Percentiles rank a stretch among this genome's conserved stretches.
Evolutionary conservation across 2,113 vertebrate genomes (phyloP).

Genomic region (Cephalopterus ornatus): DNA sequence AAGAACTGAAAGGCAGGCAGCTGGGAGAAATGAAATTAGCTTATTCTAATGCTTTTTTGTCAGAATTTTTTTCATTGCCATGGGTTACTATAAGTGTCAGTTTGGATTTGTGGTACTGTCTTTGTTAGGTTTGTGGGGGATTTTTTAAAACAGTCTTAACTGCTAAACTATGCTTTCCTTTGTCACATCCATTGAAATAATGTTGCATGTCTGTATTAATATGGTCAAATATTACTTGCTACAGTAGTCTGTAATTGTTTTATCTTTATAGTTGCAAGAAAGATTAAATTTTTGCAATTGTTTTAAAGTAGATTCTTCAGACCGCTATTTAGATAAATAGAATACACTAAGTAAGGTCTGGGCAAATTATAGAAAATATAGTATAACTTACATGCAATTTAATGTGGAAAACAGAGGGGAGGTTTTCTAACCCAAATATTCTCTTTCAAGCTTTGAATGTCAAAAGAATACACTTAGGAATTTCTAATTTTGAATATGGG

Average conservation of each 20-base stretch:
- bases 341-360: background rate
- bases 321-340: conserved; percentile 36
- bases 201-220: conserved; percentile 5
- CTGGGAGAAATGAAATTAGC: conserved; percentile 78
- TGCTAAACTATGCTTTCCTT: conserved; percentile 28
- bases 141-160: conserved; percentile 47
- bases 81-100: conserved; percentile 66
- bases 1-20: conserved; percentile 76
- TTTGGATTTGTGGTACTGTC: conserved; percentile 68
- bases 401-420: conserved; percentile 22
- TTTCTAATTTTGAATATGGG: conserved; percentile 66
- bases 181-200: conserved; percentile 36
- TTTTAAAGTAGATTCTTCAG: conserved; percentile 37
- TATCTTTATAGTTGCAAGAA: conserved; percentile 52
- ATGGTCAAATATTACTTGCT: conserved; percentile 39
- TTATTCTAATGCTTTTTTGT: conserved; percentile 73
- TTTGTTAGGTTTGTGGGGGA: conserved; percentile 58
- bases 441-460: conserved; percentile 60
- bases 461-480: conserved; percentile 65
- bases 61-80: conserved; percentile 62
- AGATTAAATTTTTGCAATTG: conserved; percentile 47
- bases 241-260: conserved; percentile 54
- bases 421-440: conserved; percentile 57
- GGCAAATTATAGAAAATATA: conserved; percentile 28
- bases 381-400: conserved; percentile 48